These are phyloP conservation scores for Cheilosia soror DNA, from an alignment of 2,888 invertebrate species.

Conservation along the genomic window DNA sequence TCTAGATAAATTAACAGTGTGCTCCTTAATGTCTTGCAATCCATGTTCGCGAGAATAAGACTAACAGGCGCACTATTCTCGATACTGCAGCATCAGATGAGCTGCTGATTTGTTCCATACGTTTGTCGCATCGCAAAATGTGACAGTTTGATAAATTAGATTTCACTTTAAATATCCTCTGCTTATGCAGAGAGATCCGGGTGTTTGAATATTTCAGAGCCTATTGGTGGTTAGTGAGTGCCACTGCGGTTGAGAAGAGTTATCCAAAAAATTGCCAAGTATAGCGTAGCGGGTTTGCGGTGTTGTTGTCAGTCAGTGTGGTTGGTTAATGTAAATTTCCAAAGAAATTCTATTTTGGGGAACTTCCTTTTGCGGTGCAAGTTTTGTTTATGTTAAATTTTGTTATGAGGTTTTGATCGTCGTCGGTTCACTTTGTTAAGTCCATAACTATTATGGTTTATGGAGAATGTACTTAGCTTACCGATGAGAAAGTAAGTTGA, in stretches of 20 bases:
- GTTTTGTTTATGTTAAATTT: conserved; percentile 20
- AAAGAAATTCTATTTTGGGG: conserved; percentile 58
- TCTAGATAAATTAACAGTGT: conserved; percentile 23
- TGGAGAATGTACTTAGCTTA: neutral
- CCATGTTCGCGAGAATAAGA: conserved; percentile 15
- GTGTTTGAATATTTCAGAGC: conserved; percentile 12
- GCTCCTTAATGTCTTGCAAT: neutral
- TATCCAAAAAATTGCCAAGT: conserved; percentile 7
- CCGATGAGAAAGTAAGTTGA: conserved; percentile 1
- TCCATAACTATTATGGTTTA: neutral
- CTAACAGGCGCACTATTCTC: conserved; percentile 25
- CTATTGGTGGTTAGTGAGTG: neutral
- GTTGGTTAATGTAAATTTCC: conserved; percentile 48
- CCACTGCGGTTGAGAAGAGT: conserved; percentile 16
- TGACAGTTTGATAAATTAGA: conserved; percentile 71
- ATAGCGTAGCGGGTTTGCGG: conserved; percentile 2
- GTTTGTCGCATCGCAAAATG: conserved; percentile 56
- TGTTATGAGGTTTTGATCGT: neutral
- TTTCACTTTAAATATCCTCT: conserved; percentile 49
- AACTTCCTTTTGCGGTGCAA: conserved; percentile 61
- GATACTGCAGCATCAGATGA: conserved; percentile 38
- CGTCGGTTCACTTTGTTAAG: neutral
- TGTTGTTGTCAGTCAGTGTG: conserved; percentile 1
- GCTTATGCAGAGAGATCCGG: conserved; percentile 57
- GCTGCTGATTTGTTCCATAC: conserved; percentile 66